Base-by-base conservation (phyloP, 2,888 invertebrate species). In the Scaptomyza caliginosa region DNA sequence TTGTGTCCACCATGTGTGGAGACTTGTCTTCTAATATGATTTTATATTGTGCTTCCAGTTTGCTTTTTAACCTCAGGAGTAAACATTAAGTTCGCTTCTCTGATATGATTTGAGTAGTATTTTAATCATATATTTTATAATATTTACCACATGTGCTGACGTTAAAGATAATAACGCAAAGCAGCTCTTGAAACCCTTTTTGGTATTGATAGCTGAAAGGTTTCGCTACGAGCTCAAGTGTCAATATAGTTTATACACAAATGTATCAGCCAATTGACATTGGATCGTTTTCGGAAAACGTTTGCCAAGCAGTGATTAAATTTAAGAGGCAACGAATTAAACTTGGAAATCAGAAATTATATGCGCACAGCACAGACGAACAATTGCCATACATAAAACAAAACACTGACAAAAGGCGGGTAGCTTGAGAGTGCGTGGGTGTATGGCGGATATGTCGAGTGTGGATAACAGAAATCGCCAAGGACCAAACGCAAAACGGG, bases 261-360 rank as follows among this genome's bases (percentile, higher is more conserved):
- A 16, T 43, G 54, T 28, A 43, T 8, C 40, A 54, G 16, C 8
- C 46, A 60, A 74, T 55, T 57, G 70, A 43, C 7, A 51, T 49
- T n/a, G 19, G 19, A 38, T 32, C 38, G 49, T 34, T 58, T 39
- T 3, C 1, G 38, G 13, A 39, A 58, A 59, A 16, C 45, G 32
- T 23, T 62, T 55, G 40, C 38, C 42, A 32, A 49, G 39, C 24
- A 54, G 75, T 68, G 77, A 84, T 83, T 77, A 84, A 84, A 84
- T 78, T 81, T 70, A 80, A 86, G 67, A 68, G 63, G 43, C 79
- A 59, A 69, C 74, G 75, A 81, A 70, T 86, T 77, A 58, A 86
- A 69, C 60, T 70, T 60, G 24, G 40, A 71, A 83, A 84, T 84
- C 81, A 84, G 73, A 77, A 84, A 84, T 84, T 58, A 86, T 81